Percentiles rank a stretch among this genome's conserved stretches.
phyloP scores from a whole-genome alignment of 2,113 vertebrate genomes.

The Laterallus jamaicensis region DNA sequence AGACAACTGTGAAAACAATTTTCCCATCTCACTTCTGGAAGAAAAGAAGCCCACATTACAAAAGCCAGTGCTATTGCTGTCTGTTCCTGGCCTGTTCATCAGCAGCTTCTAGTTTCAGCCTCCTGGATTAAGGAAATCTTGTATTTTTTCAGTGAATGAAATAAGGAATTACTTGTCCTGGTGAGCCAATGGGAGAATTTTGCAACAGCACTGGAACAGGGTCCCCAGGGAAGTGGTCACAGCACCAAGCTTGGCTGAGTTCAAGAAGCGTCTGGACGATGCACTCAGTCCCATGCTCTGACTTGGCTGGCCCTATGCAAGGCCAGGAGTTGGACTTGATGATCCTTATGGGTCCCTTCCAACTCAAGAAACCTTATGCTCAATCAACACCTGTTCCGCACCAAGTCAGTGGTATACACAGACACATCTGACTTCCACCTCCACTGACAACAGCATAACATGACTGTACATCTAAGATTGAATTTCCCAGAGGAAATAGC shows the following conservation, averaged over 20 bases:
- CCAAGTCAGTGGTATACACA: not conserved
- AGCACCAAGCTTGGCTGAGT: too few species aligned
- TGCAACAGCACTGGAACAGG: not conserved
- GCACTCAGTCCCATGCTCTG: too few species aligned
- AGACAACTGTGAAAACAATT: not conserved
- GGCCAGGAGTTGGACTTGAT: too few species aligned
- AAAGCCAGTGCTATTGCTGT: not conserved
- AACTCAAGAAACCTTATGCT: too few species aligned
- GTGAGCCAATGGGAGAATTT: not conserved
- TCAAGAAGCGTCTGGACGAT: too few species aligned
- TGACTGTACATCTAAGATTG: not conserved
- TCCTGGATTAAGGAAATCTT: not conserved
- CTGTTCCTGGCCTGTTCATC: not conserved
- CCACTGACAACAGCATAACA: not conserved
- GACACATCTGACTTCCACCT: not conserved
- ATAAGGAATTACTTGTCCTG: not conserved
- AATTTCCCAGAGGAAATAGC: not conserved
- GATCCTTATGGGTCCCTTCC: too few species aligned
- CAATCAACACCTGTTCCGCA: not conserved
- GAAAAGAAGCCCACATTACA: not conserved
- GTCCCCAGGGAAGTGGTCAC: too few species aligned
- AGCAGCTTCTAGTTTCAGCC: not conserved
- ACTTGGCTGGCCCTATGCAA: too few species aligned
- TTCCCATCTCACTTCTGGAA: not conserved
- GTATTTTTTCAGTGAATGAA: not conserved